Percentiles rank a stretch among this genome's conserved stretches.
phyloP scores from a whole-genome alignment of 2,113 vertebrate species.

The Myrmecophaga tridactyla region DNA sequence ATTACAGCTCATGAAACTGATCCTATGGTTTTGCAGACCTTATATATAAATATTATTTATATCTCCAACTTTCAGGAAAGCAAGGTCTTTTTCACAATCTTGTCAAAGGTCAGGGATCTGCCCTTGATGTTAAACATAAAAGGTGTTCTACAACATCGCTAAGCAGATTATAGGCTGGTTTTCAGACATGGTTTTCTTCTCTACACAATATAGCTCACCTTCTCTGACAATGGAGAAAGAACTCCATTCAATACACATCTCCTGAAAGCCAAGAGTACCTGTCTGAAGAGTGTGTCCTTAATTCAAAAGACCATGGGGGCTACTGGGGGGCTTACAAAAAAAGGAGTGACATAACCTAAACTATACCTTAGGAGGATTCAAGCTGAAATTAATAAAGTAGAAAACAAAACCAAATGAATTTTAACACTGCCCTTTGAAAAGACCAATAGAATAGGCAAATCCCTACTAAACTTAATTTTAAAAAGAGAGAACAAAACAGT shows the following conservation, averaged over 20 bases:
- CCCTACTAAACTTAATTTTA: not conserved
- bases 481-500: not conserved
- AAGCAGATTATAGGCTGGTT: constrained; percentile 66
- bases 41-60: constrained; percentile 78
- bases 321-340: constrained; percentile 21
- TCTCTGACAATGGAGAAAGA: constrained; percentile 60
- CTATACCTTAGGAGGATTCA: constrained; percentile 43
- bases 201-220: constrained; percentile 36
- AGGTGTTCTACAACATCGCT: constrained; percentile 72
- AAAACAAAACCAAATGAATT: constrained; percentile 38
- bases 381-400: constrained; percentile 54
- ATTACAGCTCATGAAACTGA: constrained; percentile 77
- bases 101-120: constrained; percentile 69
- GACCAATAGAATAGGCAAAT: not conserved
- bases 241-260: constrained; percentile 41
- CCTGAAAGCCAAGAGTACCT: constrained; percentile 6
- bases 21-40: constrained; percentile 70
- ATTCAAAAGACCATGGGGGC: constrained; percentile 55
- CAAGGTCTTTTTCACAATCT: constrained; percentile 71
- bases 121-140: constrained; percentile 69
- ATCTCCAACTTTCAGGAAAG: constrained; percentile 66
- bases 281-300: constrained; percentile 50
- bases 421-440: constrained; percentile 12
- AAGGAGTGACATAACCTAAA: constrained; percentile 17
- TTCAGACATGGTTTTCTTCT: constrained; percentile 70